Conservation (phyloP, 2,888 invertebrate species). For the Spodoptera picta region DNA sequence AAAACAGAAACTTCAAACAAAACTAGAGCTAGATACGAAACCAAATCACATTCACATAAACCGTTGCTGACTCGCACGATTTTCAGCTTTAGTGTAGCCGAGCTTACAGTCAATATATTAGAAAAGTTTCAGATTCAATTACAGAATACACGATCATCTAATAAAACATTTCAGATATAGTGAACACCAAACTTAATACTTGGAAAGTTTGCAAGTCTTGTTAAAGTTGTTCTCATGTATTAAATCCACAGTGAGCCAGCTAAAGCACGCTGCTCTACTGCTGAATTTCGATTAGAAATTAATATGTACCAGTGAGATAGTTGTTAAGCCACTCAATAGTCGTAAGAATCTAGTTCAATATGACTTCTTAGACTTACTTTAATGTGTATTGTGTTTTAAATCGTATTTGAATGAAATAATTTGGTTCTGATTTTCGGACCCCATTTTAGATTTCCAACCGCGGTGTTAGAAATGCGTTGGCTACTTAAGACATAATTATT, state of each 20-base stretch:
- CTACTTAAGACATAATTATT: too few relatives aligned
- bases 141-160: slow-evolving; percentile 36
- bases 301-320: slow-evolving; percentile 31
- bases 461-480: too few relatives aligned
- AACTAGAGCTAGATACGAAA: not conserved
- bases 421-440: too few relatives aligned
- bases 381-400: too few relatives aligned
- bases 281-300: slow-evolving; percentile 47
- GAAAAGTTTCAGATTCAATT: slow-evolving; percentile 41
- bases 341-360: not conserved
- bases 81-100: slow-evolving; percentile 11
- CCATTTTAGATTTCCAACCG: too few relatives aligned
- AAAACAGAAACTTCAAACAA: too few relatives aligned
- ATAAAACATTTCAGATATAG: slow-evolving; percentile 45
- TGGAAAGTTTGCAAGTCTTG: slow-evolving; percentile 44
- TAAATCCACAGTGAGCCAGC: slow-evolving; percentile 40
- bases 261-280: slow-evolving; percentile 29
- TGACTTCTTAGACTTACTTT: slow-evolving; percentile 1
- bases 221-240: slow-evolving; percentile 51
- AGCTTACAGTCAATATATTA: slow-evolving; percentile 32
- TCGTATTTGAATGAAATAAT: too few relatives aligned
- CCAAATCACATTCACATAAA: slow-evolving; percentile 1
- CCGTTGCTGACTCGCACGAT: slow-evolving; percentile 1
- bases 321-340: slow-evolving; percentile 8
- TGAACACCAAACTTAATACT: slow-evolving; percentile 47